Evolutionary conservation across 2,113 vertebrate species (phyloP).

Genomic region (Sceloporus undulatus): DNA sequence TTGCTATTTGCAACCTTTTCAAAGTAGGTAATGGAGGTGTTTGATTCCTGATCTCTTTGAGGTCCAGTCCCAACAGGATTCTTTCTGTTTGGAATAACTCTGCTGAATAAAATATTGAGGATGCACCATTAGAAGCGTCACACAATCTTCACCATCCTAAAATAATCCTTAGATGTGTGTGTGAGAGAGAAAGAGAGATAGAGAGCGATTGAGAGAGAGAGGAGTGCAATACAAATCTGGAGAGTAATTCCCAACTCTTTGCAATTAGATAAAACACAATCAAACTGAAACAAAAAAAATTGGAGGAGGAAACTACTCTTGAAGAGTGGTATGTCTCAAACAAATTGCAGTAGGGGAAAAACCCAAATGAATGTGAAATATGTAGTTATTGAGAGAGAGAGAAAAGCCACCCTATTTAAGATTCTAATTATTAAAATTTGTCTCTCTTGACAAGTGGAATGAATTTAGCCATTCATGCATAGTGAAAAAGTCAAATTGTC

Average conservation of each 20-base stretch:
- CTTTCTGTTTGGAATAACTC: too few relatives aligned
- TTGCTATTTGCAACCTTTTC: too few relatives aligned
- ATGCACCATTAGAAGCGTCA: too few relatives aligned
- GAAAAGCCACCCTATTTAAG: conserved; percentile 76
- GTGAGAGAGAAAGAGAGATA: too few relatives aligned
- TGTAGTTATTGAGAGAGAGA: conserved; percentile 63
- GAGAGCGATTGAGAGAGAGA: too few relatives aligned
- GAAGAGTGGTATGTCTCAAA: conserved; percentile 21
- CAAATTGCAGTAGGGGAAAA: conserved; percentile 47
- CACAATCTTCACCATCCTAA: too few relatives aligned
- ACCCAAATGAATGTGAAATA: conserved; percentile 63
- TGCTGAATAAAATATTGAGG: too few relatives aligned
- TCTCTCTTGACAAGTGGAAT: conserved; percentile 80
- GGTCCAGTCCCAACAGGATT: too few relatives aligned
- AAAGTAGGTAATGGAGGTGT: too few relatives aligned
- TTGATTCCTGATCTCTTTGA: too few relatives aligned
- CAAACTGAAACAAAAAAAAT: conserved; percentile 16
- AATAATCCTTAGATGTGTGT: too few relatives aligned
- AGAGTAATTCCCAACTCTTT: not conserved
- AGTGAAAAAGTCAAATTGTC: conserved; percentile 80
- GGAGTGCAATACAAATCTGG: not conserved
- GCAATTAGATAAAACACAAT: conserved; percentile 19
- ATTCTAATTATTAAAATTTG: conserved; percentile 84
- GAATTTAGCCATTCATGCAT: conserved; percentile 82
- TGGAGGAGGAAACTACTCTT: not conserved